These are phyloP conservation scores for Phocoena phocoena DNA, from an alignment of 2,113 vertebrate genomes.

Conservation along the genomic window DNA sequence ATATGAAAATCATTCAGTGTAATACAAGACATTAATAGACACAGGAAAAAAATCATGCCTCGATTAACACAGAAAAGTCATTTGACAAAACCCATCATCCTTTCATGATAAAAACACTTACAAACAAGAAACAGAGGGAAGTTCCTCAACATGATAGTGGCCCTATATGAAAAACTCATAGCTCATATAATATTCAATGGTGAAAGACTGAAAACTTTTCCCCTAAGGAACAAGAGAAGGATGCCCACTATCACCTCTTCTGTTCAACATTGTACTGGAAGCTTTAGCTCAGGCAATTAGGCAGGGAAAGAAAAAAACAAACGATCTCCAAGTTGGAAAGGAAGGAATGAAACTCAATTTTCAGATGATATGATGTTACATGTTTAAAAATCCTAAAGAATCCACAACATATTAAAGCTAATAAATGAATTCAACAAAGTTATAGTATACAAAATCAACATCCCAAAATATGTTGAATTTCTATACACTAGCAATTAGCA, in stretches of 20 bases:
- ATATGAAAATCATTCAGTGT: background rate
- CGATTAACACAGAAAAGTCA: background rate
- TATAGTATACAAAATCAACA: background rate
- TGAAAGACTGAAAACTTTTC: background rate
- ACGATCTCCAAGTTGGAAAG: background rate
- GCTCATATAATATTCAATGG: background rate
- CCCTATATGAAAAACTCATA: background rate
- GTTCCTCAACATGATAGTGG: background rate
- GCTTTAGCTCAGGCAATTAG: background rate
- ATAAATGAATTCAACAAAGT: background rate
- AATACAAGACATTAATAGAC: background rate
- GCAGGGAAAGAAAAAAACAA: background rate
- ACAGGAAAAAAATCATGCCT: background rate
- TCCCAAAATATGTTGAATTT: background rate
- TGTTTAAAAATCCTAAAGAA: background rate
- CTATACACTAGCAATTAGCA: background rate
- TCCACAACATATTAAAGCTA: background rate
- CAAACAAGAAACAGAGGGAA: background rate
- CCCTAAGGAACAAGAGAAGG: background rate
- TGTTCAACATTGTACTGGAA: background rate
- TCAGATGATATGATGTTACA: background rate
- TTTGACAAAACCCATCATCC: background rate
- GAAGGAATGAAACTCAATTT: background rate
- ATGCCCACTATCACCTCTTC: background rate
- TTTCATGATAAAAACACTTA: background rate